Evolutionary conservation across 2,113 vertebrate genomes (phyloP).

Genomic region (Sylvilagus bachmani): DNA sequence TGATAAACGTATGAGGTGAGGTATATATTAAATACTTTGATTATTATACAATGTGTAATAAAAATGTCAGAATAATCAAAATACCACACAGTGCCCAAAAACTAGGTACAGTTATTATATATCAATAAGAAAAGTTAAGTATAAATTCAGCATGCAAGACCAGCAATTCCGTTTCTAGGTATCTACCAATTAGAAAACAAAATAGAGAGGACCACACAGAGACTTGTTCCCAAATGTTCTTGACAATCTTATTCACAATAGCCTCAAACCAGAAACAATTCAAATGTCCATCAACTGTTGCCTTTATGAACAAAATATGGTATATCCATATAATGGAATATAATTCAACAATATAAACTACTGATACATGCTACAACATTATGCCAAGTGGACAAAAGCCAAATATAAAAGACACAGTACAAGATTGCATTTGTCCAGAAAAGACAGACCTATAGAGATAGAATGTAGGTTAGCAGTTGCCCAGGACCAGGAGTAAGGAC

Average conservation of each 20-base stretch:
- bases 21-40: not conserved
- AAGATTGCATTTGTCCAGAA: not conserved
- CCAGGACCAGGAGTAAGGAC: accelerated
- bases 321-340: not conserved
- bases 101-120: not conserved
- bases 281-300: not conserved
- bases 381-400: not conserved
- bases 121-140: not conserved
- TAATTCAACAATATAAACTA: not conserved
- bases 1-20: not conserved
- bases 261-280: not conserved
- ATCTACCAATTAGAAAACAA: not conserved
- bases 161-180: not conserved
- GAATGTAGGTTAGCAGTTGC: not conserved
- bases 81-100: no score
- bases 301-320: not conserved
- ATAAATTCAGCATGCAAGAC: not conserved
- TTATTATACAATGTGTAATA: not conserved
- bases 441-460: not conserved
- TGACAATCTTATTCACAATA: not conserved
- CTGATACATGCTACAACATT: not conserved
- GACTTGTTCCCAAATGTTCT: not conserved
- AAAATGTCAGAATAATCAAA: no score
- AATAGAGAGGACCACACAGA: not conserved
- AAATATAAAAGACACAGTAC: not conserved